These are phyloP conservation scores for Drosophila virilis DNA, from an alignment of 1,140 invertebrate genomes.

Conservation along the genomic window DNA sequence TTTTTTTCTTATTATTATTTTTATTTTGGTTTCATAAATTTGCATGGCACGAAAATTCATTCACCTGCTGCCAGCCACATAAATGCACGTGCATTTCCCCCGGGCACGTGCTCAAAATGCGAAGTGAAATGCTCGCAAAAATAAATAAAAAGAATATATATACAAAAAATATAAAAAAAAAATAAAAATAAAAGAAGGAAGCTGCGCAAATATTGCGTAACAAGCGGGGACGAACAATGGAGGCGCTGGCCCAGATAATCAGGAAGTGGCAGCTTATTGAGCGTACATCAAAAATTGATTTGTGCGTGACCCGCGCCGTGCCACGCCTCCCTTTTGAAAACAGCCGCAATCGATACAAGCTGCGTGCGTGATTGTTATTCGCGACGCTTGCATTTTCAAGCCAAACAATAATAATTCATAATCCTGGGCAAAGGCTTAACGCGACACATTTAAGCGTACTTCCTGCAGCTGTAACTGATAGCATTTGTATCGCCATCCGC, in stretches of 20 bases:
- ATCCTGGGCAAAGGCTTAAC: conserved; percentile 74
- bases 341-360: conserved; percentile 68
- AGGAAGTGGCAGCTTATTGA: conserved; percentile 75
- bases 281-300: conserved; percentile 80
- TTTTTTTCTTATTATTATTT: neutral
- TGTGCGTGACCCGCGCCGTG: conserved; percentile 34
- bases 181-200: neutral
- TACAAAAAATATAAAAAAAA: neutral
- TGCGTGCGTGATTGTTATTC: conserved; percentile 53
- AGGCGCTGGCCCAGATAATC: conserved; percentile 61
- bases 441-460: conserved; percentile 76
- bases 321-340: conserved; percentile 8
- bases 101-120: conserved; percentile 54
- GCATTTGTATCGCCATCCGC: conserved; percentile 14
- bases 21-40: conserved; percentile 54
- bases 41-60: conserved; percentile 64
- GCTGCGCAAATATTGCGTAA: conserved; percentile 56
- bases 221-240: conserved; percentile 51
- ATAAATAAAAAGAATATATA: conserved; percentile 22
- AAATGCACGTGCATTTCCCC: conserved; percentile 49
- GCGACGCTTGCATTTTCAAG: conserved; percentile 33
- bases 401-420: conserved; percentile 81
- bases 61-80: conserved; percentile 50
- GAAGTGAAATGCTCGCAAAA: conserved; percentile 45
- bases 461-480: conserved; percentile 80